Conservation (phyloP, 2,797 vertebrate species). For the Lindbergichthys nudifrons region DNA sequence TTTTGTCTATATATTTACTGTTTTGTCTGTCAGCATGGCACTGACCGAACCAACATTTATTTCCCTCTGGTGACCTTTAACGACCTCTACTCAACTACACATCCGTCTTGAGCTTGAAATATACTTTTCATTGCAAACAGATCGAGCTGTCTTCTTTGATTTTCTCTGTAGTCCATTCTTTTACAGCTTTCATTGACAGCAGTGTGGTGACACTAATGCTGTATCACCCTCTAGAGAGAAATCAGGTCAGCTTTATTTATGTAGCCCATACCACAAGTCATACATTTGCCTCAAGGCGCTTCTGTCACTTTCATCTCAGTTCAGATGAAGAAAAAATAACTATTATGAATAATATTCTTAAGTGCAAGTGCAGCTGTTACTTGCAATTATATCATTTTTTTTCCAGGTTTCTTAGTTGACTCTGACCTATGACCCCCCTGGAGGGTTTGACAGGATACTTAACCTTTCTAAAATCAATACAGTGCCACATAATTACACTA, state of each 20-base stretch:
- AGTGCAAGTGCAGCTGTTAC: no score
- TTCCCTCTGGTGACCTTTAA: no score
- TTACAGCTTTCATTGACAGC: background rate
- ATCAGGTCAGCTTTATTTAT: background rate
- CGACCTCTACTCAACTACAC: no score
- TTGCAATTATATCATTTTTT: background rate
- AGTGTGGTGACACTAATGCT: background rate
- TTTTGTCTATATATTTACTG: no score
- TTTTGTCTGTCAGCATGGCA: no score
- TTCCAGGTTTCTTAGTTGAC: background rate
- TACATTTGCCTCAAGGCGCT: no score
- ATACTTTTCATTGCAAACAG: background rate
- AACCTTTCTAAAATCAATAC: constrained; percentile 53
- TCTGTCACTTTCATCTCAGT: background rate
- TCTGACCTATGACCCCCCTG: constrained; percentile 23
- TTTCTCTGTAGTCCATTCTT: background rate
- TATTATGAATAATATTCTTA: background rate
- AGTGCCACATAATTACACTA: background rate
- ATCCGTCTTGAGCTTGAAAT: no score
- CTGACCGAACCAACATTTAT: no score
- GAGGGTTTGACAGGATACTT: constrained; percentile 10
- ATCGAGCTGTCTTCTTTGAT: background rate
- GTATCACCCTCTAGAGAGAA: background rate
- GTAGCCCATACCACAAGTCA: background rate
- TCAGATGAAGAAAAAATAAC: background rate